These are phyloP conservation scores for Corythucha ciliata DNA, from an alignment of 2,888 invertebrate genomes.

Conservation along the genomic window DNA sequence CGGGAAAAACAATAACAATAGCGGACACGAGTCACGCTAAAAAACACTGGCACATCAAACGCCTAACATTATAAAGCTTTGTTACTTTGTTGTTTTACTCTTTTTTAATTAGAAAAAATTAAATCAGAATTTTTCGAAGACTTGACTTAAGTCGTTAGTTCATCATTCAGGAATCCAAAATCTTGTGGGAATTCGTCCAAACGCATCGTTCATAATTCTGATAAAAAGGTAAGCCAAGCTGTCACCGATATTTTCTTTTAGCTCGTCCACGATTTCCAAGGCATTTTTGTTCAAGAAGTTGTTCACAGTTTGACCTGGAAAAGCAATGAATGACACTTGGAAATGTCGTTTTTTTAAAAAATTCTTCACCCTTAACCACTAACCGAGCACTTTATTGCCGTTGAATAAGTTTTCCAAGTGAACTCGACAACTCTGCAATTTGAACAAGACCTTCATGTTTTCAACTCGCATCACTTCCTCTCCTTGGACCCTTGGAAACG, in stretches of 20 bases:
- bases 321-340: slow-evolving; percentile 11
- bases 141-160: neutral
- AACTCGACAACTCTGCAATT: slow-evolving; percentile 47
- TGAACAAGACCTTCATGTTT: slow-evolving; percentile 49
- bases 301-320: slow-evolving; percentile 49
- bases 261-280: slow-evolving; percentile 49
- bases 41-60: too few relatives aligned
- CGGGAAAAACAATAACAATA: too few relatives aligned
- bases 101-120: too few relatives aligned
- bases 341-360: neutral
- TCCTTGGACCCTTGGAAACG: slow-evolving; percentile 42
- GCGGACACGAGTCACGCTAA: too few relatives aligned
- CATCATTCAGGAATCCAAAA: slow-evolving; percentile 43
- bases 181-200: slow-evolving; percentile 49
- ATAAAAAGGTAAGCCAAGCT: slow-evolving; percentile 49
- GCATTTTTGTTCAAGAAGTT: slow-evolving; percentile 51
- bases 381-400: slow-evolving; percentile 52
- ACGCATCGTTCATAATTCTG: slow-evolving; percentile 50
- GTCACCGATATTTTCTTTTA: slow-evolving; percentile 48
- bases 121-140: too few relatives aligned
- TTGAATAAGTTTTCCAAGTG: slow-evolving; percentile 52
- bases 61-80: too few relatives aligned
- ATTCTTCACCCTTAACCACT: slow-evolving; percentile 28
- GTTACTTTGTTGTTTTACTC: too few relatives aligned
- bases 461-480: slow-evolving; percentile 45